Evolutionary conservation across 1,140 invertebrate genomes (phyloP), one percentile per base, ranked within the genome.

Genomic region (Drosophila tani): DNA sequence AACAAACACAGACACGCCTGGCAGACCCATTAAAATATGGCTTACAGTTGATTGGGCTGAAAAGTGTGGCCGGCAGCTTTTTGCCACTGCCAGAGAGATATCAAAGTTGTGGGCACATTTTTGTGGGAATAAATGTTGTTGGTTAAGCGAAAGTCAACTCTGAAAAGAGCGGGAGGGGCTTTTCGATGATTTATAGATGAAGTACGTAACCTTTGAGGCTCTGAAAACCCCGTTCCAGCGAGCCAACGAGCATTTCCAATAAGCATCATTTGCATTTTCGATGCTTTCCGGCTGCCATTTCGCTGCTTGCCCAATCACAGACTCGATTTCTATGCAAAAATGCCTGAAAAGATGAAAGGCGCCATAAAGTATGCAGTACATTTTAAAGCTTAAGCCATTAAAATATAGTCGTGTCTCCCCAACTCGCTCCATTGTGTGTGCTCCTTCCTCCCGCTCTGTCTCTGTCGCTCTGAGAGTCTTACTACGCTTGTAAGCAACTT

Each of bases 401-500:
- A 60, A 59, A 76, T 41, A 55, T 45, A 50, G 41, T 74, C 50
- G 14, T 46, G 49, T 27, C 55, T 47, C 11, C 53, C 55, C n/a
- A 15, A 32, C 29, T 27, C 19, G 6, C 57, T 74, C 49, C 29
- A 21, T 68, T 63, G 32, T 40, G 15, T 35, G 38, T 19, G n/a
- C 45, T 24, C 1, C 19, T 47, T 43, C n/a, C 29, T 17, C 27
- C 38, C 32, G 15, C 29, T 40, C 57, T 68, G 41, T 49, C 49
- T 59, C 45, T 46, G 32, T 60, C 19, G 47, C 49, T 60, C 58
- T 47, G 12, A 60, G 53, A 67, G 38, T 46, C 55, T 71, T 77
- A 67, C 32, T 67, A 78, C 66, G 73, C 76, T 81, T 88, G 83
- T 88, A 77, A 87, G 81, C 83, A 87, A 84, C 76, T 88, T 87